A percentile compares a stretch with the other conserved stretches of the same genome.
Evolutionary conservation across 2,797 vertebrate genomes (phyloP).

Genomic region (Spinus pinus): DNA sequence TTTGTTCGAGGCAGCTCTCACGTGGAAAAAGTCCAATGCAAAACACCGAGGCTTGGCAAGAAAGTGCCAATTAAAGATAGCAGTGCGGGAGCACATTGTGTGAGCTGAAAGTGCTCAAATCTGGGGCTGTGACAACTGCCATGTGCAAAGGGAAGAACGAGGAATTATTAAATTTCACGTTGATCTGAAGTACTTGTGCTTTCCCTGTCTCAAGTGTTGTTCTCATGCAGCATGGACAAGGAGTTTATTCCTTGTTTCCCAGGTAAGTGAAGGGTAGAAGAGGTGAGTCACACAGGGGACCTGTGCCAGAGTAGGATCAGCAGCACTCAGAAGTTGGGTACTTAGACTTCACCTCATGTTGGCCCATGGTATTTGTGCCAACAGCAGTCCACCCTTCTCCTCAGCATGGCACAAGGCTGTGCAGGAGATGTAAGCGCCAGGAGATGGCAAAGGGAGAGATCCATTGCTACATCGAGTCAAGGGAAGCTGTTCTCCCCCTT

Average conservation of each 20-base stretch:
- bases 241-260: not conserved
- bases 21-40: not conserved
- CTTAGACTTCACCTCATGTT: not conserved
- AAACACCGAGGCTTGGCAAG: slow-evolving; percentile 8
- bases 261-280: not conserved
- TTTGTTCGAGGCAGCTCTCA: slow-evolving; percentile 41
- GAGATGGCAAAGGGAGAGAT: not conserved
- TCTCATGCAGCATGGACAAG: not conserved
- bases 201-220: not conserved
- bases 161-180: not conserved
- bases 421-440: not conserved
- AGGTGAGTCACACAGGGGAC: not conserved
- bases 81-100: not conserved
- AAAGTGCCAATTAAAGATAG: slow-evolving; percentile 52
- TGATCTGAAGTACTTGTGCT: not conserved
- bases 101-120: slow-evolving; percentile 17
- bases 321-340: not conserved
- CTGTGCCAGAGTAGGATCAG: not conserved
- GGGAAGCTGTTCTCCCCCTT: not conserved
- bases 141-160: not conserved
- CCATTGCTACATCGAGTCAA: rapidly evolving
- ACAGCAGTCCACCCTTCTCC: not conserved
- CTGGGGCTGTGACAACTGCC: not conserved
- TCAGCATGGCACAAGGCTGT: not conserved
- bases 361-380: not conserved